Conservation (phyloP, 2,888 invertebrate genomes). For the Megamerina dolium region DNA sequence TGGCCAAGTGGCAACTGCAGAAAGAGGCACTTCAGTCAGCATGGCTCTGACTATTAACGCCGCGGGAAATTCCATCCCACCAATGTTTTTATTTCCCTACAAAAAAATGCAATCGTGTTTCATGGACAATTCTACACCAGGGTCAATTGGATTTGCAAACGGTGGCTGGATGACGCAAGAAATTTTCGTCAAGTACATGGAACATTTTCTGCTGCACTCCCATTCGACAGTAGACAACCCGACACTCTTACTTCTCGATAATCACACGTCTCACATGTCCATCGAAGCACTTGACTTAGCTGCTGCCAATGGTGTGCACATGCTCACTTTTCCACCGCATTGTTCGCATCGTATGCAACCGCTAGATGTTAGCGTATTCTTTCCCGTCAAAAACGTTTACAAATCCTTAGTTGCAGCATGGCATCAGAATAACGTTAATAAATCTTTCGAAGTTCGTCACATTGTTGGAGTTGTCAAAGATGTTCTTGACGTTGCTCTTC, state of each 20-base stretch:
- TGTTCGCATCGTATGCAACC: constrained; percentile 12
- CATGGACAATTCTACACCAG: constrained; percentile 19
- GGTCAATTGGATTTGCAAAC: constrained; percentile 9
- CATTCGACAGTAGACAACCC: background rate
- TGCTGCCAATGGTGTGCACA: constrained; percentile 7
- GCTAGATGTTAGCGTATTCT: constrained; percentile 12
- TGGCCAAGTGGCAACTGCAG: constrained; percentile 2
- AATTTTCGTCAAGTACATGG: constrained; percentile 23
- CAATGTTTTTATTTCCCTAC: constrained; percentile 17
- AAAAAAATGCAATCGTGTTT: constrained; percentile 11
- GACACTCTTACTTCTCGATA: constrained; percentile 9
- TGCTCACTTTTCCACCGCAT: constrained; percentile 13
- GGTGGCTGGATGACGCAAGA: constrained; percentile 29
- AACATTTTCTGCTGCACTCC: background rate
- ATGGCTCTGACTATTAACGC: constrained; percentile 15
- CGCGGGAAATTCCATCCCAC: constrained; percentile 11
- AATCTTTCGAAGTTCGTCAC: constrained; percentile 2
- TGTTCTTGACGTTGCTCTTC: background rate
- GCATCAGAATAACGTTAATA: background rate
- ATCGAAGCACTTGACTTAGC: constrained; percentile 13
- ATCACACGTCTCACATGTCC: constrained; percentile 11
- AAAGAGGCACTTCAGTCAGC: constrained; percentile 14
- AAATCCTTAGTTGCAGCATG: background rate
- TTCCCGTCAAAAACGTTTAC: constrained; percentile 4
- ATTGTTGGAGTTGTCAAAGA: background rate